Percentiles rank a stretch among this genome's conserved stretches.
Conservation (phyloP, 1,140 invertebrate genomes). For the Physella acuta region DNA sequence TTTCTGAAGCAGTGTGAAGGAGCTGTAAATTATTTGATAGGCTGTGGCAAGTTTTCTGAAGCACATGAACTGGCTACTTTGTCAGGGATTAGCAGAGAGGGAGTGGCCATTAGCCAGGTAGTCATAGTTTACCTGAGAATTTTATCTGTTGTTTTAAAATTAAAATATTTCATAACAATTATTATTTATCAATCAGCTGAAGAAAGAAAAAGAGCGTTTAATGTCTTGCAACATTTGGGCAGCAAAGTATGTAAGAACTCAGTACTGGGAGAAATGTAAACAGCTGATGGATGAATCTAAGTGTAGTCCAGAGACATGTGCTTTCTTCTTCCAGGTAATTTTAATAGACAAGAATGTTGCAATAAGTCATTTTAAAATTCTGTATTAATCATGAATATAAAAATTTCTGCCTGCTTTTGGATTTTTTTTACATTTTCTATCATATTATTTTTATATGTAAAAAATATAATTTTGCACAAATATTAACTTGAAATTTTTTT, state of each 20-base stretch:
- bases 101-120: constrained; percentile 28
- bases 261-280: constrained; percentile 25
- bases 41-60: constrained; percentile 9
- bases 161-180: no score
- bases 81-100: constrained; percentile 13
- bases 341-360: neutral
- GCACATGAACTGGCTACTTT: constrained; percentile 21
- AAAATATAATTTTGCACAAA: no score
- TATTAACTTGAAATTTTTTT: no score
- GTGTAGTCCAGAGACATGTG: neutral
- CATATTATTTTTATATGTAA: no score
- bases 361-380: neutral
- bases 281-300: neutral
- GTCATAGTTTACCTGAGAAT: no score
- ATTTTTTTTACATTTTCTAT: neutral
- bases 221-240: constrained; percentile 28
- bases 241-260: constrained; percentile 21
- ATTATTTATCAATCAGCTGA: constrained; percentile 19
- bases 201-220: constrained; percentile 27
- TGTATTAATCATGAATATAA: neutral
- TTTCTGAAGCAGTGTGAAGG: constrained; percentile 27
- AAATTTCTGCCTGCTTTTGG: no score
- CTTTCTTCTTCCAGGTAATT: constrained; percentile 21
- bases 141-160: no score
- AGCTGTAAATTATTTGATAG: constrained; percentile 23